Base-by-base conservation (phyloP, 2,888 invertebrate species). In the Tuta absoluta region DNA sequence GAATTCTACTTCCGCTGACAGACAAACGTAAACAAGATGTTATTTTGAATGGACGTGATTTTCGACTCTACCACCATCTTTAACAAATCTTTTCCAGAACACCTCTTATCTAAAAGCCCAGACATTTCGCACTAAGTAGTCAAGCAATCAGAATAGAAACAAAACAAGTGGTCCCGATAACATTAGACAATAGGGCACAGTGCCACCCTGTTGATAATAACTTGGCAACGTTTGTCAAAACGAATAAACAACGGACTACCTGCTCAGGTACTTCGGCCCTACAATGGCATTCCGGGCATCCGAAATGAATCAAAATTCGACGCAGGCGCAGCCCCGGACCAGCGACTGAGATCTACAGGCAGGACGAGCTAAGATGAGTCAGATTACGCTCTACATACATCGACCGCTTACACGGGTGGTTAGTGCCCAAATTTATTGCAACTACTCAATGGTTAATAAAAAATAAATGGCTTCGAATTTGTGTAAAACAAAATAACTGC, bases 201-300 rank as follows among this genome's bases (percentile, higher is more conserved):
- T 75, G 77, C 82, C 83, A 84, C 84, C 84, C 82, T 78, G 84
- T 84, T 77, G 86, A 82, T 85, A 85, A 86, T 85, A 85, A 84
- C 81, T 82, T 85, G 75, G 81, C 78, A 77, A 81, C 82, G 78
- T 82, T 87, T 88, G 89, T 87, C 87, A 89, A 85, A 84, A 85
- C 75, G 80, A 82, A 86, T 85, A 87, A 86, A 87, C 86, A 89
- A 78, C 75, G 70, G 45, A 60, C 66, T 73, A 72, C 75, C 72
- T 74, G 76, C 74, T 74, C 89, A 90, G 89, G 91, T 89, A 90
- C 78, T 75, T 74, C 84, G 84, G 82, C 82, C 73, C 76, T 75
- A 89, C 89, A 90, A 91, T 90, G 85, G 88, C 89, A 91, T 91
- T 89, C 91, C 89, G 81, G 76, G 72, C 86, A 87, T 85, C 81